Conservation (phyloP, 2,888 invertebrate species). For the Iphiclides podalirius region DNA sequence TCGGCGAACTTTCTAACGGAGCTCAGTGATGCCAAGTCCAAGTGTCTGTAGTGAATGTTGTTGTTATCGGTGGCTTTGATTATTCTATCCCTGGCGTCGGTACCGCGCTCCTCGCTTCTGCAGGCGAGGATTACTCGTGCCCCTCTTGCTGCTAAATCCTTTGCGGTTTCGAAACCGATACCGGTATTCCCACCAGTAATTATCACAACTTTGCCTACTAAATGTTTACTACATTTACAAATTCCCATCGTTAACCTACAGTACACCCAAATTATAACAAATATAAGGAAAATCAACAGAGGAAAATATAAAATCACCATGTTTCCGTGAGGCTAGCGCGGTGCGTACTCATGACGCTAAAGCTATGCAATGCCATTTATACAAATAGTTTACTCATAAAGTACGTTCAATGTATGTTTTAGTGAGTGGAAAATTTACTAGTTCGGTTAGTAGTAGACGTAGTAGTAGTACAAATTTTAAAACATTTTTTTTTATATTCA, state of each 20-base stretch:
- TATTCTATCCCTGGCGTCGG: conserved; percentile 57
- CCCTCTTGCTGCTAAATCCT: conserved; percentile 83
- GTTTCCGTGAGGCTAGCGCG: background rate
- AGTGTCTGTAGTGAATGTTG: conserved; percentile 47
- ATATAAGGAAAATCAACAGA: background rate
- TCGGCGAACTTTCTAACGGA: conserved; percentile 80
- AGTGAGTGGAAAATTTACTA: no score
- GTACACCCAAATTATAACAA: conserved; percentile 11
- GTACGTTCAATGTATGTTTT: background rate
- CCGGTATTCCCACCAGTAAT: conserved; percentile 91
- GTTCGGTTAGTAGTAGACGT: no score
- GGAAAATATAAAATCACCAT: background rate
- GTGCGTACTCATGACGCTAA: background rate
- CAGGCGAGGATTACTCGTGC: conserved; percentile 90
- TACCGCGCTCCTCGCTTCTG: conserved; percentile 83
- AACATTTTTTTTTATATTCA: no score
- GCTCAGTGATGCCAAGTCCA: conserved; percentile 72
- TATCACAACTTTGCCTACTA: conserved; percentile 87
- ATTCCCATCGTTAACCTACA: conserved; percentile 23
- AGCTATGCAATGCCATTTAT: background rate
- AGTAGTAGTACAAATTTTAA: background rate
- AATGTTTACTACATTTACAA: conserved; percentile 29
- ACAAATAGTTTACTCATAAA: background rate
- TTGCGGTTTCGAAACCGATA: conserved; percentile 86
- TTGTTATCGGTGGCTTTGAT: conserved; percentile 34